Conservation (phyloP, 2,113 vertebrate species). For the Lampris megalopsis region DNA sequence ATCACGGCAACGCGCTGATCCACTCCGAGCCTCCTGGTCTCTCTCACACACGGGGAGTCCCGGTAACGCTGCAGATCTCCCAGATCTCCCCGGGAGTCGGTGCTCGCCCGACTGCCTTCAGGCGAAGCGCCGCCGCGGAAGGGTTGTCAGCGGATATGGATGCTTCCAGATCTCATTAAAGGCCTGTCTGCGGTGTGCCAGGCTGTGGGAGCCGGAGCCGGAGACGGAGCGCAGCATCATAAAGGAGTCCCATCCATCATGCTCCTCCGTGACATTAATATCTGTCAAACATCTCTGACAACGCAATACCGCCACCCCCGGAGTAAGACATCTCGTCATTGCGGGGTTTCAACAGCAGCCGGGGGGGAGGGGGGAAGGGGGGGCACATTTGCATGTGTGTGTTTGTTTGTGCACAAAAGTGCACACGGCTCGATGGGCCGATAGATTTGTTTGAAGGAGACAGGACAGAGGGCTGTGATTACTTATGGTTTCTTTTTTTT, state of each 20-base stretch:
- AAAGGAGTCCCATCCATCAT: conserved; percentile 81
- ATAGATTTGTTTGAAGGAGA: conserved; percentile 51
- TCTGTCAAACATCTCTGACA: conserved; percentile 76
- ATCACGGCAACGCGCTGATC: not conserved
- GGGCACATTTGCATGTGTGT: not conserved
- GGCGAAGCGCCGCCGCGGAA: conserved; percentile 67
- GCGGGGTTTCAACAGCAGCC: conserved; percentile 37
- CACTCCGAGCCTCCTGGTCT: conserved; percentile 21
- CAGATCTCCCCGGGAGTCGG: conserved; percentile 31
- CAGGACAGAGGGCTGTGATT: conserved; percentile 10
- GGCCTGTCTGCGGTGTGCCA: conserved; percentile 68
- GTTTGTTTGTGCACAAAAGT: not conserved
- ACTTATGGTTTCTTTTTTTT: conserved; percentile 28
- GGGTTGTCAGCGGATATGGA: conserved; percentile 71
- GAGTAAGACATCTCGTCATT: conserved; percentile 69
- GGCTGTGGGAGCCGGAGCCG: conserved; percentile 67
- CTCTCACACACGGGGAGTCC: conserved; percentile 1
- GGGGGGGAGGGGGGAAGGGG: conserved; percentile 24
- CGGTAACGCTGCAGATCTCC: conserved; percentile 12
- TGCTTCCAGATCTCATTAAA: conserved; percentile 79
- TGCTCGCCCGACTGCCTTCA: conserved; percentile 55
- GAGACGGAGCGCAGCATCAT: conserved; percentile 75
- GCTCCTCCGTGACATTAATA: conserved; percentile 76
- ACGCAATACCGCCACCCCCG: conserved; percentile 65
- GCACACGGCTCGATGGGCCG: conserved; percentile 32